phyloP scores from a whole-genome alignment of 2,113 vertebrate species.

The Chionodraco myersi region DNA sequence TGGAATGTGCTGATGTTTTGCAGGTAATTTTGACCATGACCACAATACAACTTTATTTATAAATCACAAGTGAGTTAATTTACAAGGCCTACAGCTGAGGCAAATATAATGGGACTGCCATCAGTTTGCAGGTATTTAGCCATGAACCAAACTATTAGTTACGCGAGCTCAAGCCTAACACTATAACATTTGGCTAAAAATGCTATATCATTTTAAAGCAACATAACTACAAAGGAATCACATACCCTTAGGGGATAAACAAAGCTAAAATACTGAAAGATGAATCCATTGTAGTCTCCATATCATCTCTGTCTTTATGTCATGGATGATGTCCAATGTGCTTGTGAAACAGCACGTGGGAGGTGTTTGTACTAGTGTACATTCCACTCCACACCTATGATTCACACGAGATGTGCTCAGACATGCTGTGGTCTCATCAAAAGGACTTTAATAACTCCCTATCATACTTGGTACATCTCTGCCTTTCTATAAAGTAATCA shows the following conservation, averaged over 20 bases:
- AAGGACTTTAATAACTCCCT: not conserved
- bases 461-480: not conserved
- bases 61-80: not conserved
- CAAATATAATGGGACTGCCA: not conserved
- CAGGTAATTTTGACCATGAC: not conserved
- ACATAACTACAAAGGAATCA: too few relatives aligned
- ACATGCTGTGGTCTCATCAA: conserved; percentile 22
- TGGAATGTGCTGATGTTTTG: not conserved
- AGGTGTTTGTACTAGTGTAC: conserved; percentile 37
- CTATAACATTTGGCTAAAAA: too few relatives aligned
- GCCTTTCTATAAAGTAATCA: conserved; percentile 33
- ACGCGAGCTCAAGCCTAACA: too few relatives aligned
- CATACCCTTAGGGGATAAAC: too few relatives aligned
- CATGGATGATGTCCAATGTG: conserved; percentile 20
- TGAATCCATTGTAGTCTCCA: not conserved
- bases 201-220: too few relatives aligned
- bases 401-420: conserved; percentile 47
- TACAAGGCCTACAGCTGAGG: not conserved
- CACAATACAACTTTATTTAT: too few relatives aligned
- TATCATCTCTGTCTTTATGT: not conserved
- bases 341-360: conserved; percentile 25
- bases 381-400: conserved; percentile 44
- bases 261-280: not conserved
- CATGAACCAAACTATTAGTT: not conserved
- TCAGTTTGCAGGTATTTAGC: too few relatives aligned